A percentile compares a stretch with the other conserved stretches of the same genome.
phyloP scores from a whole-genome alignment of 2,797 vertebrate genomes.

The Sebastolobus alascanus region DNA sequence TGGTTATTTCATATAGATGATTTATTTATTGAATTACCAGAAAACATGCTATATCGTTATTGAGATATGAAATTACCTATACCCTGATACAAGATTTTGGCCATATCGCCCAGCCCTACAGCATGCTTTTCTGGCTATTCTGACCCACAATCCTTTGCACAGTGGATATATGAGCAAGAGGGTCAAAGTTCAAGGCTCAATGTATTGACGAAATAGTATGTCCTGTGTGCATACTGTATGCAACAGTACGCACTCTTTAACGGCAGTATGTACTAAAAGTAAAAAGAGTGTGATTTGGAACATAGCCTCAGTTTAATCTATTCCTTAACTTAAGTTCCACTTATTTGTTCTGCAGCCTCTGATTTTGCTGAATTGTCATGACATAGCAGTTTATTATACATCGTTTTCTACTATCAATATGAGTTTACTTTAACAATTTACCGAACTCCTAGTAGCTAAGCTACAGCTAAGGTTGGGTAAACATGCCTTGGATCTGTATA shows the following conservation, averaged over 20 bases:
- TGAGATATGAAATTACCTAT: background rate
- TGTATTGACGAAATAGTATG: background rate
- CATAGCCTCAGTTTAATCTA: background rate
- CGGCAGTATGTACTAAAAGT: no score
- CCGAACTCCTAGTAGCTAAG: background rate
- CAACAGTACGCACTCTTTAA: background rate
- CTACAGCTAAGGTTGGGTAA: background rate
- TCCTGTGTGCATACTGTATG: background rate
- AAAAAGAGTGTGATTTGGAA: background rate
- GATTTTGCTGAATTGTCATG: background rate
- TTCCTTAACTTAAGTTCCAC: accelerated
- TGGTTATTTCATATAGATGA: no score
- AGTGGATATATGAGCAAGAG: background rate
- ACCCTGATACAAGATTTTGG: background rate
- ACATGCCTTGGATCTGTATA: background rate
- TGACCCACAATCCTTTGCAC: background rate
- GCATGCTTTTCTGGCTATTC: background rate
- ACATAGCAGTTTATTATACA: background rate
- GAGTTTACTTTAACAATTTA: background rate
- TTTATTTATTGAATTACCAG: no score
- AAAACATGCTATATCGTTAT: background rate
- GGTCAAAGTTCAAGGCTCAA: background rate
- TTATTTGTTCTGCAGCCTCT: background rate
- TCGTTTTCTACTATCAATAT: background rate
- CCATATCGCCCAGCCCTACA: background rate